These are phyloP conservation scores for Vandiemenella viatica DNA, from an alignment of 2,888 invertebrate genomes.

Conservation along the genomic window DNA sequence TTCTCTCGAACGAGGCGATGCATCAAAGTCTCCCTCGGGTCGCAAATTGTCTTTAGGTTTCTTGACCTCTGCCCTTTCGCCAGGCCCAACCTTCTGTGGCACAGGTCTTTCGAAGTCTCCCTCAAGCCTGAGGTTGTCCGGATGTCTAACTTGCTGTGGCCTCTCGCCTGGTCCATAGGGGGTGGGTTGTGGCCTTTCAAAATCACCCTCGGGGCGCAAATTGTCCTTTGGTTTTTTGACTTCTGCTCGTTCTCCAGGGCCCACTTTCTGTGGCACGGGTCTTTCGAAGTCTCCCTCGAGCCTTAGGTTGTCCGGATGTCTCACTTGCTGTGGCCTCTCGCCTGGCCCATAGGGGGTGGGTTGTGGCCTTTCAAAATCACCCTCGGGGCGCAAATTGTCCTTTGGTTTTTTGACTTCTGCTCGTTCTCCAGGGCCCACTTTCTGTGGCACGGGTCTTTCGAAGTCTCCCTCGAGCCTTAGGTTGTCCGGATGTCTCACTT, in stretches of 20 bases:
- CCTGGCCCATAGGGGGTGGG: too few relatives aligned
- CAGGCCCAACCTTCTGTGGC: conserved; percentile 10
- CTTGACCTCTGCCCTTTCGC: conserved; percentile 28
- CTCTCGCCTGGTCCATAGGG: conserved; percentile 27
- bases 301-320: too few relatives aligned
- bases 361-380: too few relatives aligned
- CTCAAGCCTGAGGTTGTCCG: conserved; percentile 18
- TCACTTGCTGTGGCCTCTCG: too few relatives aligned
- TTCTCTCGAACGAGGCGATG: conserved; percentile 35
- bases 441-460: too few relatives aligned
- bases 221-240: conserved; percentile 13
- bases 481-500: too few relatives aligned
- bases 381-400: too few relatives aligned
- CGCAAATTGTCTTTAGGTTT: conserved; percentile 32
- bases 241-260: conserved; percentile 20
- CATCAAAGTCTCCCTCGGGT: conserved; percentile 42
- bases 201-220: conserved; percentile 22
- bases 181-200: conserved; percentile 34
- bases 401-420: too few relatives aligned
- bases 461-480: too few relatives aligned
- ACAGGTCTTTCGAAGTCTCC: conserved; percentile 16
- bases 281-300: too few relatives aligned
- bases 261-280: too few relatives aligned
- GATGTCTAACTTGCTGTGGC: conserved; percentile 22
- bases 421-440: too few relatives aligned